Conservation (phyloP, 2,113 vertebrate genomes). For the Dolichotis patagonum region DNA sequence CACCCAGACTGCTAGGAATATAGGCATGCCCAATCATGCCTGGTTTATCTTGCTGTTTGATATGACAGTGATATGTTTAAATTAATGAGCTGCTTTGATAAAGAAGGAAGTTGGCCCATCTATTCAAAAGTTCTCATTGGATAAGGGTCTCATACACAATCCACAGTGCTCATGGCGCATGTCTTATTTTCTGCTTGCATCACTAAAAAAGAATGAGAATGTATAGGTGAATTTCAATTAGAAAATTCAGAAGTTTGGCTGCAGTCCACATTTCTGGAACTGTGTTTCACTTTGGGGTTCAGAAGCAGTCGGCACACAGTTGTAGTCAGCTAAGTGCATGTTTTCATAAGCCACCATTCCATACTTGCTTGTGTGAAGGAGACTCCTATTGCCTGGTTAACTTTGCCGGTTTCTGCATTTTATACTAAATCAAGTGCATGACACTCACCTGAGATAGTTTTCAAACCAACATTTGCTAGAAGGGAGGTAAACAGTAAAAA, state of each 20-base stretch:
- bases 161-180: neutral
- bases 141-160: neutral
- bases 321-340: neutral
- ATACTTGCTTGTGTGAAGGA: neutral
- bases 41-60: neutral
- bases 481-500: neutral
- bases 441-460: neutral
- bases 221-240: neutral
- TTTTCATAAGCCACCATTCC: neutral
- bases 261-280: neutral
- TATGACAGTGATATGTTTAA: neutral
- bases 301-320: too few relatives aligned
- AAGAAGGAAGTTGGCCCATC: neutral
- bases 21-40: neutral
- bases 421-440: slow-evolving; percentile 6
- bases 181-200: neutral
- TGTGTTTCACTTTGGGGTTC: neutral
- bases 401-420: neutral
- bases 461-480: neutral
- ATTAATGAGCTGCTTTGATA: neutral
- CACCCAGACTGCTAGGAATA: neutral
- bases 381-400: neutral
- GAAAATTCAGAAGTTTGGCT: neutral
- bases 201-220: neutral
- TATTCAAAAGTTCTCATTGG: neutral